Evolutionary conservation across 2,888 invertebrate species (phyloP), one percentile per base, ranked within the genome.

Genomic region (Tenthredo amoena): DNA sequence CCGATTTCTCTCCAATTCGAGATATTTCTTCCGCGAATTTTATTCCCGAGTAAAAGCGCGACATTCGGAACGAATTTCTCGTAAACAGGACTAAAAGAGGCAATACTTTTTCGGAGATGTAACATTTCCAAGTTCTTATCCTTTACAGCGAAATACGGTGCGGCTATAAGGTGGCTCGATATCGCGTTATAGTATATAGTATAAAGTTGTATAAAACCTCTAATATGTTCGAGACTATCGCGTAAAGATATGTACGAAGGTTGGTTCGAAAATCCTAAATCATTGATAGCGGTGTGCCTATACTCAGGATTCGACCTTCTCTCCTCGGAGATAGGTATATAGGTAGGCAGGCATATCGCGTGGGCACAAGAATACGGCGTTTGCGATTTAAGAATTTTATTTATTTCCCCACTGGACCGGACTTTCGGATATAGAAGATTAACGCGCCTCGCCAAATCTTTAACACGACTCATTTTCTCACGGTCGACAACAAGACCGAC

Each of bases 241-340:
- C 74, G n/a, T 2, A 47, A 71, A 84, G 84, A 85, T 85, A 85
- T 15, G 65, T 55, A 31, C 40, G 55, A 81, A 81, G 62, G 47
- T 83, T 58, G 83, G n/a, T 65, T 62, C 55, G 81, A 85, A 85
- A 85, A 81, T 85, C 85, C 82, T 85, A 85, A 82, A 85, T 85
- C 85, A 85, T 85, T 85, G 82, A 85, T 85, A 85, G 72, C 85
- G 72, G 47, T 26, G n/a, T 31, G 9, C n/a, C 43, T 31, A 26
- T 21, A 18, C 15, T 40, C 81, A 6, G 43, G 43, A 43, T 26
- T 43, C 72, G 43, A 74, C 50, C 47, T 71, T 55, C 79, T 31
- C 15, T 34, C 18, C 15, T 34, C 18, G 10, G 62, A 37, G 21
- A 50, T 26, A 55, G 79, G 55, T 34, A 37, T 12, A 50, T 26